Conservation (phyloP, 2,888 invertebrate species). For the Aradus depressus region DNA sequence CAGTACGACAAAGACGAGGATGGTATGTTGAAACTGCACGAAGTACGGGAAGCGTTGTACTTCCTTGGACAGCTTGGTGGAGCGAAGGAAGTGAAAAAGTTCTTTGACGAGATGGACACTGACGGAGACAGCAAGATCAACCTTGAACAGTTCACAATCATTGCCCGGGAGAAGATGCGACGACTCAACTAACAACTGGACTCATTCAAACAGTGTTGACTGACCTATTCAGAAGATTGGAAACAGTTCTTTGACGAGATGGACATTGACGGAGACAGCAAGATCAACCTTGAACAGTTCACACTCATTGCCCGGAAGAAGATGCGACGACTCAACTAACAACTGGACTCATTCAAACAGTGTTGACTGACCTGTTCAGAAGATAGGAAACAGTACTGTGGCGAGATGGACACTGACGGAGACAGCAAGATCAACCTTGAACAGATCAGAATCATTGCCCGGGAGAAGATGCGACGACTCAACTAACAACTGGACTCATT, state of each 20-base stretch:
- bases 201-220: no score
- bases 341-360: no score
- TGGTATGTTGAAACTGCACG: slow-evolving; percentile 18
- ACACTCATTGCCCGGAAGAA: no score
- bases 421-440: background rate
- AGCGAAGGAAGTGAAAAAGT: slow-evolving; percentile 1
- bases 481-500: no score
- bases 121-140: slow-evolving; percentile 16
- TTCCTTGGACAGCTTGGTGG: slow-evolving; percentile 18
- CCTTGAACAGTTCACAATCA: slow-evolving; percentile 16
- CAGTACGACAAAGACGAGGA: slow-evolving; percentile 24
- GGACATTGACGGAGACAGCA: no score
- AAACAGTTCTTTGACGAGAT: no score
- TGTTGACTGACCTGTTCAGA: no score
- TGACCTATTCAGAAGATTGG: no score
- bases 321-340: no score
- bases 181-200: no score
- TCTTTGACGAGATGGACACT: slow-evolving; percentile 12
- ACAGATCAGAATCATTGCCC: background rate
- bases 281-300: no score
- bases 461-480: background rate
- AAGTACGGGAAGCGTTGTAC: slow-evolving; percentile 20
- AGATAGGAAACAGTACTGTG: no score
- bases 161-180: background rate
- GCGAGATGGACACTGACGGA: background rate